A percentile compares a stretch with the other conserved stretches of the same genome.
These are phyloP conservation scores for Sinelater perroti DNA, from an alignment of 2,888 invertebrate genomes.

Conservation along the genomic window DNA sequence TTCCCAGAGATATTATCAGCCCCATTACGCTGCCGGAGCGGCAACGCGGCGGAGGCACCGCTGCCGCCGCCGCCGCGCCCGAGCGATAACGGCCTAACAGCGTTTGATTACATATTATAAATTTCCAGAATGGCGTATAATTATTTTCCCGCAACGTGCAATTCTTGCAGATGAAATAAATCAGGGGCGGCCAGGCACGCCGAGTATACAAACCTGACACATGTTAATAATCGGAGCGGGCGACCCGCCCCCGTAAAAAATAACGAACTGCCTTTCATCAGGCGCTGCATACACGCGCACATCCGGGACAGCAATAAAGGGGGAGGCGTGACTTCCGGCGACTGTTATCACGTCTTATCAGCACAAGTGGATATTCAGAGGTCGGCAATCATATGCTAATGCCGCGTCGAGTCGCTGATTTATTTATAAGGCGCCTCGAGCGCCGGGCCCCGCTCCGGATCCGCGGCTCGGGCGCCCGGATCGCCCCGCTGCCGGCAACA, in stretches of 20 bases:
- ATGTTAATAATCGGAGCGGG: conserved; percentile 51
- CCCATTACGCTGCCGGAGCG: conserved; percentile 29
- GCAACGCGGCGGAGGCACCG: no score
- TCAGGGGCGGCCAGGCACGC: conserved; percentile 47
- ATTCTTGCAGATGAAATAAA: conserved; percentile 50
- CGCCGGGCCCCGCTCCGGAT: no score
- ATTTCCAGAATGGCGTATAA: conserved; percentile 52
- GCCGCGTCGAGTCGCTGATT: conserved; percentile 50
- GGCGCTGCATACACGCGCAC: conserved; percentile 54
- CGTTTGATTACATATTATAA: conserved; percentile 47
- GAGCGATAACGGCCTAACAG: conserved; percentile 37
- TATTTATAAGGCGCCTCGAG: conserved; percentile 50
- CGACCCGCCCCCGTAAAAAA: conserved; percentile 52
- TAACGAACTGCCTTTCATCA: conserved; percentile 56
- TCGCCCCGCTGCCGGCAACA: background rate
- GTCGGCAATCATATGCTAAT: conserved; percentile 57
- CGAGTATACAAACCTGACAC: conserved; percentile 46
- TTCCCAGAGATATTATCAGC: conserved; percentile 38
- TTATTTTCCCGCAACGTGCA: conserved; percentile 48
- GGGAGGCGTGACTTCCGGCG: conserved; percentile 53
- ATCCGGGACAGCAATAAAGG: conserved; percentile 53
- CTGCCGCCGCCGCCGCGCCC: no score
- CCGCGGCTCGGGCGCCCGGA: conserved; percentile 12
- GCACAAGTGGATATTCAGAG: conserved; percentile 54
- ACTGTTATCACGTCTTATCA: conserved; percentile 55